A percentile compares a stretch with the other conserved stretches of the same genome.
Evolutionary conservation across 2,888 invertebrate species (phyloP).

Genomic region (Blomia tropicalis): DNA sequence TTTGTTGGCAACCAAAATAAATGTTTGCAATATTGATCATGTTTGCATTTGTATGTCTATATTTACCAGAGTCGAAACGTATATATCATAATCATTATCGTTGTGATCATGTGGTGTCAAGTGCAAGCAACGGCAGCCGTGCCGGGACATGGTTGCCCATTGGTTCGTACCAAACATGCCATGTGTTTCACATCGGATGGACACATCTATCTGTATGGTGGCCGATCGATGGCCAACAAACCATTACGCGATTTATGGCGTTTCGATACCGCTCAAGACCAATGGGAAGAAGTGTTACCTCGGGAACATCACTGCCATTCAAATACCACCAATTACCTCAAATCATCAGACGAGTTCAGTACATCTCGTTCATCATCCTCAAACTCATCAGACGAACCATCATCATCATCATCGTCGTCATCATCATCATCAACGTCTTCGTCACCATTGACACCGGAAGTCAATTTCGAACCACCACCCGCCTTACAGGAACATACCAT

Average conservation of each 20-base stretch:
- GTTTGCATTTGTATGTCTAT: too few species aligned
- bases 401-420: neutral
- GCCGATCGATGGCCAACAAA: constrained; percentile 55
- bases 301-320: too few species aligned
- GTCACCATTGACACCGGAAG: neutral
- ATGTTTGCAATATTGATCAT: too few species aligned
- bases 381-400: too few species aligned
- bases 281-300: constrained; percentile 52
- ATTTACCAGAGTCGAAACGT: too few species aligned
- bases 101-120: constrained; percentile 33
- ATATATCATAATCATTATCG: too few species aligned
- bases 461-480: constrained; percentile 47
- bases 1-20: too few species aligned
- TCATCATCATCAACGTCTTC: neutral
- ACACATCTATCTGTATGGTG: constrained; percentile 64
- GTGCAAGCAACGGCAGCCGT: constrained; percentile 28
- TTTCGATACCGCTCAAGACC: constrained; percentile 55
- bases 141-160: constrained; percentile 42
- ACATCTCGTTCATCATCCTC: neutral
- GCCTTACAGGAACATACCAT: constrained; percentile 69
- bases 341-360: neutral
- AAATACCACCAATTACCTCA: neutral
- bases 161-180: constrained; percentile 64
- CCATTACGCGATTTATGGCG: constrained; percentile 73
- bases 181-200: constrained; percentile 53